These are phyloP conservation scores for Tragelaphus buxtoni DNA, from an alignment of 2,113 vertebrate genomes.

Conservation along the genomic window DNA sequence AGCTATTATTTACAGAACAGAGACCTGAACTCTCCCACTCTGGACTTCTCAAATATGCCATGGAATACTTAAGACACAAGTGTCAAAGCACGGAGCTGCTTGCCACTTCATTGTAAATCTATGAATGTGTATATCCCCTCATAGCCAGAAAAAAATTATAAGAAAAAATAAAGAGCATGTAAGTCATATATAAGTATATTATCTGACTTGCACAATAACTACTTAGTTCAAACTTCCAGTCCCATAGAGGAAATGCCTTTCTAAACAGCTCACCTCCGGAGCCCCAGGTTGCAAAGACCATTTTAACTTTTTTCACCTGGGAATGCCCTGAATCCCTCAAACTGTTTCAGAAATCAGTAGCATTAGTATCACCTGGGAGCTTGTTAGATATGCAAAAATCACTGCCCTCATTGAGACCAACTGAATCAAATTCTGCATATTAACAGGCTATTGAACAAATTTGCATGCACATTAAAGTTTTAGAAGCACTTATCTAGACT, in stretches of 20 bases:
- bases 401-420: neutral
- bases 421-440: neutral
- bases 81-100: neutral
- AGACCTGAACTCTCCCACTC: neutral
- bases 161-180: neutral
- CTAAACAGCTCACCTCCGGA: neutral
- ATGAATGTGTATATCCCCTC: neutral
- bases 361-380: neutral
- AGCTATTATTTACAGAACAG: neutral
- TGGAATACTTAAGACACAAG: neutral
- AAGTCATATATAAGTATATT: neutral
- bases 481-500: neutral
- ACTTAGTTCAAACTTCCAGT: neutral
- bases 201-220: neutral
- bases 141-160: neutral
- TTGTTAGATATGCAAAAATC: slow-evolving; percentile 16
- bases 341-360: neutral
- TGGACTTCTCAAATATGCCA: neutral
- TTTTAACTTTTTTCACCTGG: neutral
- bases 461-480: neutral
- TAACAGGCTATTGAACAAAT: neutral
- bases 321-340: neutral
- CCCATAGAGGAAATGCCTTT: neutral
- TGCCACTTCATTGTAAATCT: neutral
- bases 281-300: neutral